These are phyloP conservation scores for Caenorhabditis japonica DNA, from an alignment of 2,888 invertebrate species.

Conservation along the genomic window DNA sequence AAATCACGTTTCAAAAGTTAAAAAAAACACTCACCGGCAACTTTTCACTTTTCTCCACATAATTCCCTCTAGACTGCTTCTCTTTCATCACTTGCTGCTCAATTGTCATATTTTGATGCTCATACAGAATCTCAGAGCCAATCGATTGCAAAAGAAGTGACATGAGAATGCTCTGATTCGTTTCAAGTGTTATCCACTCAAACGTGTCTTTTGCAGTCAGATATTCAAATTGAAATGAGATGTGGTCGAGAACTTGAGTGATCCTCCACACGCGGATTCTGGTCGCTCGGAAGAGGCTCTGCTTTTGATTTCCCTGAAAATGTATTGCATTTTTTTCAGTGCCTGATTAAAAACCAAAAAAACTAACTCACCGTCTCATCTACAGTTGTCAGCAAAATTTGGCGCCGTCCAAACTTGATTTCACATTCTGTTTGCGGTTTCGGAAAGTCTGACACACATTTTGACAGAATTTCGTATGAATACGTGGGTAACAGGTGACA, in stretches of 20 bases:
- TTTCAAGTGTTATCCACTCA: constrained; percentile 90
- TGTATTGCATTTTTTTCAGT: neutral
- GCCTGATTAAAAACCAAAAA: neutral
- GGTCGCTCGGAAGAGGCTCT: constrained; percentile 89
- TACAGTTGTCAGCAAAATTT: constrained; percentile 61
- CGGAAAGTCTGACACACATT: constrained; percentile 54
- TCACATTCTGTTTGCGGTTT: constrained; percentile 79
- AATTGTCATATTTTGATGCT: constrained; percentile 74
- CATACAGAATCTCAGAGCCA: constrained; percentile 87
- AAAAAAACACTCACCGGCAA: constrained; percentile 29
- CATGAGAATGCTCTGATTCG: constrained; percentile 87
- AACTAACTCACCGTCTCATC: constrained; percentile 35
- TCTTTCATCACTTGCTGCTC: constrained; percentile 49
- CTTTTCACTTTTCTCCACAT: constrained; percentile 34
- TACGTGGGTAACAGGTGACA: constrained; percentile 89
- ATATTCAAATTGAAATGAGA: constrained; percentile 72
- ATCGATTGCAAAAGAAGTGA: constrained; percentile 92
- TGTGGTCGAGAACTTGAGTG: constrained; percentile 60
- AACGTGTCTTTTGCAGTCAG: constrained; percentile 79
- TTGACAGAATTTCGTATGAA: constrained; percentile 88
- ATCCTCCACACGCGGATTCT: constrained; percentile 97
- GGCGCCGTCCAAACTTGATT: constrained; percentile 84
- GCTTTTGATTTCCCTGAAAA: constrained; percentile 20
- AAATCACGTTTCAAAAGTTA: no score
- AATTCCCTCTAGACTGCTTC: constrained; percentile 32